Base-by-base conservation (phyloP, 2,888 invertebrate species). In the Tridacna gigas region DNA sequence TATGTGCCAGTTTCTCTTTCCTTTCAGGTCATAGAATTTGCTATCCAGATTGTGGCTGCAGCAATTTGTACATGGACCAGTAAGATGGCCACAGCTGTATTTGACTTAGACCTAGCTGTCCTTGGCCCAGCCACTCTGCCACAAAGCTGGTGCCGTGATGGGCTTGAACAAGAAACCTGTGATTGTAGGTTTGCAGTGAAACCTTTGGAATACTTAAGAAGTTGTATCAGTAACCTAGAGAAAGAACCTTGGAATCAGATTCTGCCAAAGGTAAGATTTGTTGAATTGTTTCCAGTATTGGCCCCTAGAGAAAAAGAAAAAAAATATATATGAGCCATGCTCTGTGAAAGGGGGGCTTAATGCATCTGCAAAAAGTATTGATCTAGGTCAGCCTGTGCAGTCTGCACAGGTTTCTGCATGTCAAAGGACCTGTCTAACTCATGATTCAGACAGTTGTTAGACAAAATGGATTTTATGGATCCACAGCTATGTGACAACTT, bases 231-330 rank as follows among this genome's bases (percentile, higher is more conserved):
- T 22, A 77, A 81, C 22, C 78, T 92, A 11, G 83, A 84, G 22
- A 67, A 66, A 28, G 90, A 90, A 61, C 91, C 91, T 22, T 92
- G 91, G 91, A 83, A 81, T 78, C 90, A 89, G 65, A 82, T 91
- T 25, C 26, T 89, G 60, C 84, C 88, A 48, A 91, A 91, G 90
- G 92, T 91, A 86, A 20, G 15, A 5, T 56, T 65, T 0, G n/a
- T 26, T 25, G 18, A 56, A 37, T 37, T 2, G 45, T 63, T 37
- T n/a, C n/a, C n/a, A n/a, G n/a, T n/a, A n/a, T n/a, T n/a, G n/a
- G n/a, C n/a, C n/a, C n/a, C n/a, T n/a, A n/a, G n/a, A n/a, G n/a
- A n/a, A n/a, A n/a, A n/a, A n/a, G n/a, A n/a, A n/a, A n/a, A n/a
- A n/a, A n/a, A n/a, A n/a, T n/a, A n/a, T n/a, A n/a, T n/a, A n/a